A percentile compares a stretch with the other conserved stretches of the same genome.
Conservation (phyloP, 2,113 vertebrate species). For the Tyrannus savana region DNA sequence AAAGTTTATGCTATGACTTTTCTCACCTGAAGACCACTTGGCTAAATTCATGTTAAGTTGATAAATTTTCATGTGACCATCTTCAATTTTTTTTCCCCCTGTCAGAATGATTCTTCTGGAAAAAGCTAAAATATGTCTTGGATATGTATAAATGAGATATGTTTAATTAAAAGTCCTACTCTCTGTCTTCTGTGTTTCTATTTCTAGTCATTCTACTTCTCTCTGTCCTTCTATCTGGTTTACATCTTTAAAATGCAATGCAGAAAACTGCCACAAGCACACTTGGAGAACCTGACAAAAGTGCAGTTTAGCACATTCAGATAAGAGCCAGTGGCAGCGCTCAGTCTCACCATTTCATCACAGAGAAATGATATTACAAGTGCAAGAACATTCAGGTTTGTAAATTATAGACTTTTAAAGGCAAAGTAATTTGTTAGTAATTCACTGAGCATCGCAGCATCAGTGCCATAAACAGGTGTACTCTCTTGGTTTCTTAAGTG, state of each 20-base stretch:
- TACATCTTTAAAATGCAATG: neutral
- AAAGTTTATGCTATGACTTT: neutral
- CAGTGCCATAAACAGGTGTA: conserved; percentile 7
- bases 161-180: neutral
- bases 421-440: neutral
- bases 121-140: neutral
- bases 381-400: conserved; percentile 7
- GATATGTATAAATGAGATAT: neutral
- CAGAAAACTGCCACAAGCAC: neutral
- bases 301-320: conserved; percentile 28
- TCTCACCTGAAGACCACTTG: neutral
- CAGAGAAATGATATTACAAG: conserved; percentile 5
- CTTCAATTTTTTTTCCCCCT: neutral
- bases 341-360: conserved; percentile 20
- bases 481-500: neutral
- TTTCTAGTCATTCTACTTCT: neutral
- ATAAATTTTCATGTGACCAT: neutral
- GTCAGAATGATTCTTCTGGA: neutral
- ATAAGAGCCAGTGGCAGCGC: conserved; percentile 6
- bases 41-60: neutral
- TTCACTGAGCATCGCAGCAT: neutral
- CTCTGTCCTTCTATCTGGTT: neutral
- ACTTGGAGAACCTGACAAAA: conserved; percentile 26
- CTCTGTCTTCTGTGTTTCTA: neutral
- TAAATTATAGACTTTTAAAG: conserved; percentile 1